Evolutionary conservation across 2,888 invertebrate species (phyloP).

Genomic region (Acanthopleura granulata): DNA sequence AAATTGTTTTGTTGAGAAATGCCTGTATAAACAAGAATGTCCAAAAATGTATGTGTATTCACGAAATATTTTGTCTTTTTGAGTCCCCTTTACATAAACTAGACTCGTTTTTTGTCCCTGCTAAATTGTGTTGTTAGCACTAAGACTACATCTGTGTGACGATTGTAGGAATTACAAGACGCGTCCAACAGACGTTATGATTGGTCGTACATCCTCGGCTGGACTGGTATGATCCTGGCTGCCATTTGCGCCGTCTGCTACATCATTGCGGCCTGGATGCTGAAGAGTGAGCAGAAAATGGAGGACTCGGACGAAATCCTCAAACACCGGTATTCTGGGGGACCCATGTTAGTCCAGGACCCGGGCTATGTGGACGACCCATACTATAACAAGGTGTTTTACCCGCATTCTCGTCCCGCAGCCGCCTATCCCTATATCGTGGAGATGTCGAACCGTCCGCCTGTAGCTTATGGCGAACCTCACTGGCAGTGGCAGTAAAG

Average conservation of each 20-base stretch:
- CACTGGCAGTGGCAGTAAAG: slow-evolving; percentile 20
- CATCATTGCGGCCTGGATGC: slow-evolving; percentile 56
- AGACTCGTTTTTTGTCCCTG: no score
- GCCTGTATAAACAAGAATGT: no score
- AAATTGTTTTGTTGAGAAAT: no score
- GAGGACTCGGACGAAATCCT: slow-evolving; percentile 18
- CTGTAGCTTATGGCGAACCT: not conserved
- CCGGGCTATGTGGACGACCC: slow-evolving; percentile 6
- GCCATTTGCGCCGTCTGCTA: slow-evolving; percentile 58
- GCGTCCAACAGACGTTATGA: slow-evolving; percentile 49
- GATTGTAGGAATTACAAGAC: slow-evolving; percentile 38
- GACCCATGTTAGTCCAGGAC: slow-evolving; percentile 3
- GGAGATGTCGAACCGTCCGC: not conserved
- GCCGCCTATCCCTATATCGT: not conserved
- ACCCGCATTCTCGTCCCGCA: not conserved
- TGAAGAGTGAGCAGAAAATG: slow-evolving; percentile 41
- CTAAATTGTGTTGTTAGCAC: not conserved
- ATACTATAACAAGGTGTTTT: slow-evolving; percentile 15
- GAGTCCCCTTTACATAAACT: no score
- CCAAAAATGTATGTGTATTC: no score
- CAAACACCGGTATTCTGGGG: slow-evolving; percentile 3
- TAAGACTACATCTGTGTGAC: not conserved
- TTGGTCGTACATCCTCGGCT: slow-evolving; percentile 64
- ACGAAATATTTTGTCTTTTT: no score
- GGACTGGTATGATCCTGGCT: slow-evolving; percentile 58